phyloP scores from a whole-genome alignment of 2,113 vertebrate genomes.

The Poeciliopsis turrubarensis region DNA sequence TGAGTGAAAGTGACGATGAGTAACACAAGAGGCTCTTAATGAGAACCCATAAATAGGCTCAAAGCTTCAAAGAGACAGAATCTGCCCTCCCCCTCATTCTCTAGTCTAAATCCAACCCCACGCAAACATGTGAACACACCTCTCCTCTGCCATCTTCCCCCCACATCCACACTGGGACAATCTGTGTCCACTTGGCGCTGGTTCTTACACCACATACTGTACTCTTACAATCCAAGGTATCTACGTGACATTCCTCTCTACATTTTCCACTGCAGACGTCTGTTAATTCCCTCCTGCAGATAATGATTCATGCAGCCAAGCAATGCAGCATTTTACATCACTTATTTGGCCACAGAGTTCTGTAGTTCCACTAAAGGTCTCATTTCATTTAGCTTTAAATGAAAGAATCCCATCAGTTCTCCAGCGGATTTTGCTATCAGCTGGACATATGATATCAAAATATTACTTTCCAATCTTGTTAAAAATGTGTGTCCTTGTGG shows the following conservation, averaged over 20 bases:
- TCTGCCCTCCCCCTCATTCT: conserved; percentile 42
- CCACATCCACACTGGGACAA: conserved; percentile 40
- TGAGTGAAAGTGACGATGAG: conserved; percentile 63
- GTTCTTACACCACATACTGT: conserved; percentile 34
- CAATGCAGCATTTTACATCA: conserved; percentile 62
- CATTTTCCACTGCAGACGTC: conserved; percentile 45
- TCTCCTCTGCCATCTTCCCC: conserved; percentile 31
- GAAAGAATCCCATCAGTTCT: background rate
- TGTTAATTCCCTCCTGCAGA: conserved; percentile 64
- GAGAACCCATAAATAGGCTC: conserved; percentile 69
- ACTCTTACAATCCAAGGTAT: conserved; percentile 18
- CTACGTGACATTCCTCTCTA: conserved; percentile 41
- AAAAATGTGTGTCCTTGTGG: background rate
- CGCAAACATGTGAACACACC: conserved; percentile 20
- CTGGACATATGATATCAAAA: background rate
- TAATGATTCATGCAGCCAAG: conserved; percentile 60
- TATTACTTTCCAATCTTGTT: conserved; percentile 1
- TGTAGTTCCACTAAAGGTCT: background rate
- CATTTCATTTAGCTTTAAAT: background rate
- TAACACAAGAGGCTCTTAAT: conserved; percentile 55
- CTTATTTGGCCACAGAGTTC: conserved; percentile 30
- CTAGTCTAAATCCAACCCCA: conserved; percentile 21
- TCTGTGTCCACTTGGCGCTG: conserved; percentile 64
- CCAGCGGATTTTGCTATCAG: too few species aligned
- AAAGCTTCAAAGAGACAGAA: conserved; percentile 35